Conservation (phyloP, 2,888 invertebrate genomes). For the Ormyrus labotus region DNA sequence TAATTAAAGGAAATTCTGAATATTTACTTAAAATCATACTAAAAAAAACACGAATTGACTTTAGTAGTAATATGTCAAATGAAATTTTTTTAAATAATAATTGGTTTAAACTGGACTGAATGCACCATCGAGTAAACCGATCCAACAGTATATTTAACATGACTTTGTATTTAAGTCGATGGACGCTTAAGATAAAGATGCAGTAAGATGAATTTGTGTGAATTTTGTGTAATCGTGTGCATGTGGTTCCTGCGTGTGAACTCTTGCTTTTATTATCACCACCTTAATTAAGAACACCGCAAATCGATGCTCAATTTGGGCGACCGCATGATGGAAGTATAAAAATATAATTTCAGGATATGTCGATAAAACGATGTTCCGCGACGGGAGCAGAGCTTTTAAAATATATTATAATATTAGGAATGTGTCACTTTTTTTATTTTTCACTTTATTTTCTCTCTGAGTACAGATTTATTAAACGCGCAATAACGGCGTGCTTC, state of each 20-base stretch:
- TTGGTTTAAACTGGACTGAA: too few species aligned
- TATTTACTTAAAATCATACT: too few species aligned
- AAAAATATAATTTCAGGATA: constrained; percentile 72
- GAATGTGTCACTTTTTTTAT: constrained; percentile 45
- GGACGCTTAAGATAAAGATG: constrained; percentile 9
- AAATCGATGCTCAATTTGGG: constrained; percentile 13
- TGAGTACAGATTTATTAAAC: constrained; percentile 15
- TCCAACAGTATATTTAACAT: constrained; percentile 16
- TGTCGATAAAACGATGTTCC: constrained; percentile 61
- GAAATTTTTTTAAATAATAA: too few species aligned
- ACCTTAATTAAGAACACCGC: constrained; percentile 28
- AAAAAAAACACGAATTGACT: too few species aligned
- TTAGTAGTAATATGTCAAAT: too few species aligned
- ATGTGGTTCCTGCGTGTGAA: background rate
- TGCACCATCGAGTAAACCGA: background rate
- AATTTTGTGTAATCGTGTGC: background rate
- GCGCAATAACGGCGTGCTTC: background rate
- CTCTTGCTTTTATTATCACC: background rate
- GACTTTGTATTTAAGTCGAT: background rate
- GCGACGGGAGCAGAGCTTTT: constrained; percentile 4
- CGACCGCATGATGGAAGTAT: constrained; percentile 64
- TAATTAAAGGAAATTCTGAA: too few species aligned
- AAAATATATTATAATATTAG: constrained; percentile 47
- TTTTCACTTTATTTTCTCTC: constrained; percentile 7
- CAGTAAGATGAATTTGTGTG: constrained; percentile 20